These are phyloP conservation scores for Aphis craccivora DNA, from an alignment of 1,140 invertebrate genomes.

Conservation along the genomic window DNA sequence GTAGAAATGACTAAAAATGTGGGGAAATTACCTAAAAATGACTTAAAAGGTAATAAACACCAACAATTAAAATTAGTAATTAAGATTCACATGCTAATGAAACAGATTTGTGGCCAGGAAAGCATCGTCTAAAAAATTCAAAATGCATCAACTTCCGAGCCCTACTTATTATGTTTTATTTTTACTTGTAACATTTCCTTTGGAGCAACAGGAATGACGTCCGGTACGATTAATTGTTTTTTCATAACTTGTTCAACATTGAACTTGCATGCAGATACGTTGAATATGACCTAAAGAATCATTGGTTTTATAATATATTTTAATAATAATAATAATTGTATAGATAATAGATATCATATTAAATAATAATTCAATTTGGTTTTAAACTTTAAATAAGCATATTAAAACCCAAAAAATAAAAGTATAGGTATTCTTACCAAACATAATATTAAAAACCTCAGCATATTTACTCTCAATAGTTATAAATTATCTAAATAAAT, in stretches of 20 bases:
- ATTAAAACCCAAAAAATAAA: not conserved
- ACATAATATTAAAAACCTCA: not conserved
- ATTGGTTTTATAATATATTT: not conserved
- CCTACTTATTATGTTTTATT: not conserved
- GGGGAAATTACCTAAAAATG: too few relatives aligned
- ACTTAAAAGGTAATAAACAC: too few relatives aligned
- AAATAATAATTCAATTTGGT: not conserved
- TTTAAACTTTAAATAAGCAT: not conserved
- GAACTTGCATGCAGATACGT: not conserved
- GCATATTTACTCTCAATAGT: not conserved
- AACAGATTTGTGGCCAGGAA: too few relatives aligned
- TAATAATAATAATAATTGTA: not conserved
- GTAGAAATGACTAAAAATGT: too few relatives aligned
- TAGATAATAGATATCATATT: not conserved
- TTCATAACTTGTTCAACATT: constrained; percentile 51
- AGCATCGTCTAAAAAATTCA: too few relatives aligned
- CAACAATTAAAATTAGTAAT: too few relatives aligned
- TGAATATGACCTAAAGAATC: not conserved
- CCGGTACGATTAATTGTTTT: constrained; percentile 71
- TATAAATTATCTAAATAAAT: not conserved
- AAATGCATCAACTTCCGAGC: too few relatives aligned
- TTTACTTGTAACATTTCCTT: constrained; percentile 66
- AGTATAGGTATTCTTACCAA: not conserved
- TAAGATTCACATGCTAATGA: too few relatives aligned
- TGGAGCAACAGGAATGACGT: constrained; percentile 74